Conservation (phyloP, 2,113 vertebrate species). For the Alces alces region DNA sequence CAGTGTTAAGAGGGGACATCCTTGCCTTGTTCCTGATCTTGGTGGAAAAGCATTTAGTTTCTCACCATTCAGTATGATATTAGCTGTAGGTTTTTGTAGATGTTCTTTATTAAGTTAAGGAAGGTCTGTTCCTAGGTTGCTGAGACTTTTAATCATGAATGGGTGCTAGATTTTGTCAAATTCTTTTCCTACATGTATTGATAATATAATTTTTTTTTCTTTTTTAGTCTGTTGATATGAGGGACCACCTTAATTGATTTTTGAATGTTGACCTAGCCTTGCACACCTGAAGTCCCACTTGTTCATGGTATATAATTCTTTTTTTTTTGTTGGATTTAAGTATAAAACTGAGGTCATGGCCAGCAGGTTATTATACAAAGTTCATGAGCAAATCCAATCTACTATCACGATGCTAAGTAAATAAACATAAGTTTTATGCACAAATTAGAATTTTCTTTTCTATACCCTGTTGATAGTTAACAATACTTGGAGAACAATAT, state of each 20-base stretch:
- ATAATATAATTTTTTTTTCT: background rate
- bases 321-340: background rate
- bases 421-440: background rate
- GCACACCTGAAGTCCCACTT: background rate
- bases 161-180: background rate
- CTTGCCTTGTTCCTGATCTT: background rate
- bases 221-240: background rate
- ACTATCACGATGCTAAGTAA: background rate
- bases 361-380: background rate
- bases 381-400: background rate
- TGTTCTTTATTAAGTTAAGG: background rate
- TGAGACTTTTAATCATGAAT: background rate
- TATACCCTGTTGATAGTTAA: background rate
- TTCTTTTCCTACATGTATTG: background rate
- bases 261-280: background rate
- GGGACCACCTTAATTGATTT: background rate
- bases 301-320: background rate
- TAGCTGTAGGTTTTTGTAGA: background rate
- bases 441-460: background rate
- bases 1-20: background rate
- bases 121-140: background rate
- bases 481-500: background rate
- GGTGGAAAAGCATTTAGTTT: background rate
- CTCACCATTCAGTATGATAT: background rate
- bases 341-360: background rate